phyloP scores from a whole-genome alignment of 2,888 invertebrate species.

The Noctuana brunneofusca region DNA sequence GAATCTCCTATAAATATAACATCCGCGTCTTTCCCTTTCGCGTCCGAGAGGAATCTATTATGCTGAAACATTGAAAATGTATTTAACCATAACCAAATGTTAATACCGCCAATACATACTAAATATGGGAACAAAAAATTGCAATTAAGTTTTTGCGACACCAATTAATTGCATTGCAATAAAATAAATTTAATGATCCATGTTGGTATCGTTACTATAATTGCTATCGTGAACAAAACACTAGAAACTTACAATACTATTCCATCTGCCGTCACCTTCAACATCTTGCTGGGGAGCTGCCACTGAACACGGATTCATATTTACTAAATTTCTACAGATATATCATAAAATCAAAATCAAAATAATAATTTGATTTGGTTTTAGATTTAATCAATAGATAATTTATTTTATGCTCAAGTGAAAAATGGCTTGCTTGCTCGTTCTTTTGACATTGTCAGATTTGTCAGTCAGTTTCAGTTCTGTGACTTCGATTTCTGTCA shows the following conservation, averaged over 20 bases:
- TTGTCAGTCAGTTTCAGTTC: too few species aligned
- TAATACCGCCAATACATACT: background rate
- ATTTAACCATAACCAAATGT: conserved; percentile 1
- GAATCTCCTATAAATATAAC: conserved; percentile 96
- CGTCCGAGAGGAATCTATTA: conserved; percentile 91
- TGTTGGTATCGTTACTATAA: conserved; percentile 17
- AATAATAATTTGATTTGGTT: conserved; percentile 27
- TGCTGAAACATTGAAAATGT: conserved; percentile 84
- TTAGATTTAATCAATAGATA: conserved; percentile 14
- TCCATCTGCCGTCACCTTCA: conserved; percentile 94
- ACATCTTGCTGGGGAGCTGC: conserved; percentile 88
- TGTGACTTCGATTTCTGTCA: too few species aligned
- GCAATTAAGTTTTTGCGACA: conserved; percentile 15
- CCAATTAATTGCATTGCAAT: conserved; percentile 14
- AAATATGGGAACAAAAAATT: conserved; percentile 21
- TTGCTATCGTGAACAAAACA: conserved; percentile 19
- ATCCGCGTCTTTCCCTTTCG: conserved; percentile 95
- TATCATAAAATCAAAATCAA: conserved; percentile 33
- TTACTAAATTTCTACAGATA: conserved; percentile 10
- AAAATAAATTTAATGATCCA: conserved; percentile 21
- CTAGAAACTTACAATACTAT: conserved; percentile 84
- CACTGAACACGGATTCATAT: conserved; percentile 88
- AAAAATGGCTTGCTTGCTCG: conserved; percentile 22
- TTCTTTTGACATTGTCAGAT: conserved; percentile 27
- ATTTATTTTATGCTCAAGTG: conserved; percentile 15